phyloP scores from a whole-genome alignment of 1,140 invertebrate species.

The Lineus longissimus region DNA sequence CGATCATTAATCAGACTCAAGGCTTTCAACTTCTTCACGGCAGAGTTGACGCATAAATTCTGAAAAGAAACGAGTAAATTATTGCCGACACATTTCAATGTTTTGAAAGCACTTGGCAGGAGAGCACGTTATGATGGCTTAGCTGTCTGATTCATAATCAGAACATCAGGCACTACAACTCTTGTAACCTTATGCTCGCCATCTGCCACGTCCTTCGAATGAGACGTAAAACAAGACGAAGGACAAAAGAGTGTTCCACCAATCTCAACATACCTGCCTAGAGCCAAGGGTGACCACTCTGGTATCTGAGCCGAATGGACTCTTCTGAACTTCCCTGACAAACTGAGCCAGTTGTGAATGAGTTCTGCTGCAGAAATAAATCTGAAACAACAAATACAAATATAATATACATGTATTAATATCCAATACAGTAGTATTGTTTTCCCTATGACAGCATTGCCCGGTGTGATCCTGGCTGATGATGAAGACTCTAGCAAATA shows the following conservation, averaged over 20 bases:
- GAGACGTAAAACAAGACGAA: no score
- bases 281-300: conserved; percentile 86
- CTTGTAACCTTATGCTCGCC: no score
- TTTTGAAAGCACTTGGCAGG: no score
- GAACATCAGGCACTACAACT: no score
- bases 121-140: no score
- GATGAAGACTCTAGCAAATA: neutral
- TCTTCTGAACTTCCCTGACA: conserved; percentile 83
- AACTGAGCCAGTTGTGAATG: conserved; percentile 96
- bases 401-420: neutral
- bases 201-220: no score
- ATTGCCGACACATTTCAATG: no score
- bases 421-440: neutral
- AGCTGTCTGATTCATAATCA: no score
- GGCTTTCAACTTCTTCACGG: conserved; percentile 72
- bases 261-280: conserved; percentile 53
- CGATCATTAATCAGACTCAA: conserved; percentile 87
- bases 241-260: neutral
- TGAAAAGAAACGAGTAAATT: conserved; percentile 51
- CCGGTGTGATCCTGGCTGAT: neutral
- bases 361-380: conserved; percentile 92
- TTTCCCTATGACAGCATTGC: neutral
- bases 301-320: conserved; percentile 68
- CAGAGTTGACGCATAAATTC: conserved; percentile 85
- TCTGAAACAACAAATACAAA: conserved; percentile 59